Conservation (phyloP, 2,888 invertebrate genomes). For the Tillus elongatus region DNA sequence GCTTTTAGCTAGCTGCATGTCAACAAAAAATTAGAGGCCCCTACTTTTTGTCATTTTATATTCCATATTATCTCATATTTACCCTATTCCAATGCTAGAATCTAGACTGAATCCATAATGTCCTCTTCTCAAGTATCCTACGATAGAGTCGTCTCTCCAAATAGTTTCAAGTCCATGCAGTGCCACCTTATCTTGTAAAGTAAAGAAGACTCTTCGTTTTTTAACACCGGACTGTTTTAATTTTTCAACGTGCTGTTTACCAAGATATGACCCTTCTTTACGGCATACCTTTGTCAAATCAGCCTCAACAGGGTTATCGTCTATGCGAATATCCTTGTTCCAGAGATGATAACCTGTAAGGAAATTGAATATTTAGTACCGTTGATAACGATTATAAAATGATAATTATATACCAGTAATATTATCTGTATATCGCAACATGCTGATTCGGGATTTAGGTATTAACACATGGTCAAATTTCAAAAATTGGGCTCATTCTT, state of each 20-base stretch:
- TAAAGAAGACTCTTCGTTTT: slow-evolving; percentile 66
- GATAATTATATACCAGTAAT: too few relatives aligned
- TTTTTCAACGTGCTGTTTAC: slow-evolving; percentile 61
- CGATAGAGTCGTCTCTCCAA: slow-evolving; percentile 64
- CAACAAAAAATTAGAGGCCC: neutral
- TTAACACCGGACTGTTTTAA: slow-evolving; percentile 57
- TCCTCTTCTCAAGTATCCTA: slow-evolving; percentile 73
- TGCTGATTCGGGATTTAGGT: too few relatives aligned
- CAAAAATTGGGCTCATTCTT: too few relatives aligned
- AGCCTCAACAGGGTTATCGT: slow-evolving; percentile 82
- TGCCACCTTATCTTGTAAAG: slow-evolving; percentile 60
- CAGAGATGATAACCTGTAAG: slow-evolving; percentile 71
- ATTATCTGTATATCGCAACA: too few relatives aligned
- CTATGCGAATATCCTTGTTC: slow-evolving; percentile 71
- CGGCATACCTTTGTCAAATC: slow-evolving; percentile 72
- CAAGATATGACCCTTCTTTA: slow-evolving; percentile 67
- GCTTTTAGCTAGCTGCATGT: neutral
- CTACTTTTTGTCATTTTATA: neutral
- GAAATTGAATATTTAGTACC: too few relatives aligned
- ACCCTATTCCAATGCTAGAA: slow-evolving; percentile 54
- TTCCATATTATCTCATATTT: slow-evolving; percentile 27
- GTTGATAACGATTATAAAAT: too few relatives aligned
- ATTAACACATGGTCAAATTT: too few relatives aligned
- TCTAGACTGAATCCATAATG: slow-evolving; percentile 62
- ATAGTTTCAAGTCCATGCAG: slow-evolving; percentile 80